These are phyloP conservation scores for Monopis laevigella DNA, from an alignment of 2,888 invertebrate genomes.

Conservation along the genomic window DNA sequence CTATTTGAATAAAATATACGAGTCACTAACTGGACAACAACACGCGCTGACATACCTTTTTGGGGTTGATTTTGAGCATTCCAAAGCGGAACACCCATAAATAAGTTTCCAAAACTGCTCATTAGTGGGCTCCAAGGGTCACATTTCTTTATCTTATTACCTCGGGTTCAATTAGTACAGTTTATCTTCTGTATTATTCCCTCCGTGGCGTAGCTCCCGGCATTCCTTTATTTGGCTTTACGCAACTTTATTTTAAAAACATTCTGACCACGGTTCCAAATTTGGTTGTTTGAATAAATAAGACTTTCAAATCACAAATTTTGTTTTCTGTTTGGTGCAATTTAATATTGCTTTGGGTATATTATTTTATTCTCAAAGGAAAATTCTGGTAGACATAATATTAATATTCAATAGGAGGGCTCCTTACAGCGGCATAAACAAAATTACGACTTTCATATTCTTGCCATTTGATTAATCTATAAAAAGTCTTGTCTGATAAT, in stretches of 20 bases:
- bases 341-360: slow-evolving; percentile 1
- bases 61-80: no score
- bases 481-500: no score
- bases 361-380: slow-evolving; percentile 8
- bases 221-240: slow-evolving; percentile 6
- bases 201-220: not conserved
- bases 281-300: slow-evolving; percentile 4
- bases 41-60: no score
- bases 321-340: slow-evolving; percentile 1
- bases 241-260: slow-evolving; percentile 4
- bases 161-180: slow-evolving; percentile 8
- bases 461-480: no score
- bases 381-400: slow-evolving; percentile 21
- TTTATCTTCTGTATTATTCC: slow-evolving; percentile 11
- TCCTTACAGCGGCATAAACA: slow-evolving; percentile 22
- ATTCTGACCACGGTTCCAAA: slow-evolving; percentile 8
- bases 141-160: slow-evolving; percentile 11
- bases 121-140: slow-evolving; percentile 8
- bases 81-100: not conserved
- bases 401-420: slow-evolving; percentile 28
- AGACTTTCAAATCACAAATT: slow-evolving; percentile 10
- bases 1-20: no score
- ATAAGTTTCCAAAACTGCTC: slow-evolving; percentile 3
- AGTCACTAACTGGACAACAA: no score
- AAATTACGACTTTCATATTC: slow-evolving; percentile 26